phyloP scores from a whole-genome alignment of 1,140 invertebrate genomes.

The Temnothorax curvispinosus region DNA sequence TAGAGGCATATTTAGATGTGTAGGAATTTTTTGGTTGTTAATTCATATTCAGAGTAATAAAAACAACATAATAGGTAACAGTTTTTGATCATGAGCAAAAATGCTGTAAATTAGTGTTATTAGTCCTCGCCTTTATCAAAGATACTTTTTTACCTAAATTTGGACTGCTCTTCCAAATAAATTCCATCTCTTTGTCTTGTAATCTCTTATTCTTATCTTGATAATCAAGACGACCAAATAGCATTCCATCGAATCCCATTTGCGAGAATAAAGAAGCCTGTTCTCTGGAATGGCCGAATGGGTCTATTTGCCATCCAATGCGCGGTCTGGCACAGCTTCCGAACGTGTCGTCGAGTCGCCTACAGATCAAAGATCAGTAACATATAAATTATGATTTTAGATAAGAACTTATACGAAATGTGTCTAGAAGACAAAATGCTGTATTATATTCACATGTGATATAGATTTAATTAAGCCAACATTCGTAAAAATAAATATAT shows the following conservation, averaged over 20 bases:
- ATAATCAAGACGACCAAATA: slow-evolving; percentile 95
- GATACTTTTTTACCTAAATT: slow-evolving; percentile 85
- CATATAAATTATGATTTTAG: slow-evolving; percentile 4
- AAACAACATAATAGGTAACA: neutral
- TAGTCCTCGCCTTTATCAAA: neutral
- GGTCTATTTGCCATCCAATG: slow-evolving; percentile 97
- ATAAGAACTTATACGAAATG: neutral
- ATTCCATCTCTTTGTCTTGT: slow-evolving; percentile 90
- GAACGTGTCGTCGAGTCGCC: slow-evolving; percentile 92
- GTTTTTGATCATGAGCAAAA: no score
- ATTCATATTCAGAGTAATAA: no score
- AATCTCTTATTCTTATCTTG: slow-evolving; percentile 91
- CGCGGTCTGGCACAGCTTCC: slow-evolving; percentile 92
- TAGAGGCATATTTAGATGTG: no score
- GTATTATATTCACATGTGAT: neutral
- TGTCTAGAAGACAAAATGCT: neutral
- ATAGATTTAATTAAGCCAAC: neutral
- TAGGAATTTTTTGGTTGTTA: no score
- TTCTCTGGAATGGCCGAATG: slow-evolving; percentile 96
- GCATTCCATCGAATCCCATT: slow-evolving; percentile 94
- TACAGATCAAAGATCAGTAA: slow-evolving; percentile 50
- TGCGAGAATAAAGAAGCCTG: slow-evolving; percentile 94
- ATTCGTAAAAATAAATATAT: neutral
- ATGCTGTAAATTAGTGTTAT: neutral
- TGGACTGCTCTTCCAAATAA: slow-evolving; percentile 94